Evolutionary conservation across 2,888 invertebrate genomes (phyloP), one percentile per base, ranked within the genome.

Genomic region (Cephus spinipes): DNA sequence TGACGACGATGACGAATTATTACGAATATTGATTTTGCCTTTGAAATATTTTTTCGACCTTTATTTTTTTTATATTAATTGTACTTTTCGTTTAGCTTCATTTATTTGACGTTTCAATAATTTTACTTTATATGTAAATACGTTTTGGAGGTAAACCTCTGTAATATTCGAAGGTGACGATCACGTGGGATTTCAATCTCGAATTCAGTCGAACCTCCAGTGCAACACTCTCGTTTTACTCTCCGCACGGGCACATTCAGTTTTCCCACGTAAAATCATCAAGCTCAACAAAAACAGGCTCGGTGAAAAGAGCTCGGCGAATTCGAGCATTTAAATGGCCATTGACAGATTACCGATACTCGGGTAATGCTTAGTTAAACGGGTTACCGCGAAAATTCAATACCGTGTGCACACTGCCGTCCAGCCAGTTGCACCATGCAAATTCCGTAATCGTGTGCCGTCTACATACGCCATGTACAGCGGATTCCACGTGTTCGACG

Each of bases 311-410:
- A 79, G 79, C 81, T 79, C 73, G 80, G 77, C 80, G 80, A 79
- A 82, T 81, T 78, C 80, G 80, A 81, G 81, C 84, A 84, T 85
- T 85, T 85, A 84, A 85, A 85, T 85, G 83, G 85, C 84, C 85
- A 85, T 85, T 86, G 85, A 84, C 86, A 85, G 86, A 85, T 85
- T 85, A 85, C 86, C 85, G 82, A 86, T 86, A 86, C 83, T 85
- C 86, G 84, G 81, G 85, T 83, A 83, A 82, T 85, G 85, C 85
- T 85, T 84, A 85, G 85, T 85, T 85, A 85, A 85, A 84, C 85
- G 85, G 86, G 83, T 85, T 85, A 85, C 85, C 84, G 83, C 85
- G 86, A 84, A 85, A 85, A 85, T 85, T 85, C 86, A 85, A 86
- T 85, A 85, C 81, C 81, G 55, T 55, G 55, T 55, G 23, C 55